These are phyloP conservation scores for Philereme vetulata DNA, from an alignment of 2,888 invertebrate genomes.

Conservation along the genomic window DNA sequence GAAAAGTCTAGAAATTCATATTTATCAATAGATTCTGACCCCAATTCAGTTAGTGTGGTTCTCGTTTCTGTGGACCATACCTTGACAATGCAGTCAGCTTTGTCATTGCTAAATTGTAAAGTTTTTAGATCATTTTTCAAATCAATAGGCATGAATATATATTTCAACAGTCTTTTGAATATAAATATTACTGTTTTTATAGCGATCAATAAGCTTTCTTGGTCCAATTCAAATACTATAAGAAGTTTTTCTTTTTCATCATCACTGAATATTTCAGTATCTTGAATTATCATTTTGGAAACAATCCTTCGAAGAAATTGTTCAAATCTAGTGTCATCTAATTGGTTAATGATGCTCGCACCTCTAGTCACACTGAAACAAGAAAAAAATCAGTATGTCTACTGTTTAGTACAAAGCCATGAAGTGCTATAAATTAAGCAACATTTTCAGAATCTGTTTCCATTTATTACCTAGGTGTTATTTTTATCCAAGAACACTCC, in stretches of 20 bases:
- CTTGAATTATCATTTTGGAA: slow-evolving; percentile 61
- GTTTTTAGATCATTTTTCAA: slow-evolving; percentile 63
- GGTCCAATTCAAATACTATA: slow-evolving; percentile 66
- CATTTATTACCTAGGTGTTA: slow-evolving; percentile 54
- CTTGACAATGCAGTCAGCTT: slow-evolving; percentile 66
- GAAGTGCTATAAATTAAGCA: too few relatives aligned
- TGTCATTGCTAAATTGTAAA: slow-evolving; percentile 63
- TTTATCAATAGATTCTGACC: slow-evolving; percentile 48
- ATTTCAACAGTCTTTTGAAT: slow-evolving; percentile 67
- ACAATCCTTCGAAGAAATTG: slow-evolving; percentile 70
- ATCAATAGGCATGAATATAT: slow-evolving; percentile 71
- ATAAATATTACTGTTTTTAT: slow-evolving; percentile 70
- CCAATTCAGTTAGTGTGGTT: slow-evolving; percentile 62
- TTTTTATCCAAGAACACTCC: slow-evolving; percentile 64
- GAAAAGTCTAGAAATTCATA: slow-evolving; percentile 55
- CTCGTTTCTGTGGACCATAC: slow-evolving; percentile 72
- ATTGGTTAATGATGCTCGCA: slow-evolving; percentile 57
- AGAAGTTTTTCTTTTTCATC: slow-evolving; percentile 67
- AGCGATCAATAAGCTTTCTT: slow-evolving; percentile 57
- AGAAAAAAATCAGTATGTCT: background rate
- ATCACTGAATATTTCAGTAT: slow-evolving; percentile 67
- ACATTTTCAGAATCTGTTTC: too few relatives aligned
- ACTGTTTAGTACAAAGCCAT: background rate
- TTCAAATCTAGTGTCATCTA: slow-evolving; percentile 71
- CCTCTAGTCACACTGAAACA: slow-evolving; percentile 69